phyloP scores from a whole-genome alignment of 2,113 vertebrate genomes.

The Agapornis roseicollis region DNA sequence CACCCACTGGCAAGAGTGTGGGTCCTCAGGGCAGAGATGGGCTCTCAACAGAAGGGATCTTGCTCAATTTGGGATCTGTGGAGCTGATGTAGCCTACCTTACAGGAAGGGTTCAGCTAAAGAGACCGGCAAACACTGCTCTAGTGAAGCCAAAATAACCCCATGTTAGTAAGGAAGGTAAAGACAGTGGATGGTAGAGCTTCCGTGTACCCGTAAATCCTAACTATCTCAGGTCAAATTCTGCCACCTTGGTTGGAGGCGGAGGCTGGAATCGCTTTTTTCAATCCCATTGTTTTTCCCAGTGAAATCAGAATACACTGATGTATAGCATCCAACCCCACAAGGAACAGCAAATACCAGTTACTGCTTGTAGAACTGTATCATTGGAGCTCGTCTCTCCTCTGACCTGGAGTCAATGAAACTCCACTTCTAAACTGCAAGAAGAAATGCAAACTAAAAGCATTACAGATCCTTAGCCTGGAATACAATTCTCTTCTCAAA shows the following conservation, averaged over 20 bases:
- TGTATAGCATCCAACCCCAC: background rate
- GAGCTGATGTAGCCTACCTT: rapidly evolving
- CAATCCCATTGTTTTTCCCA: background rate
- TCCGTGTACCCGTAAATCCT: background rate
- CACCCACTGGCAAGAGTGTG: background rate
- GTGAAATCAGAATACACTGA: background rate
- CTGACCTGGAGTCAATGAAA: background rate
- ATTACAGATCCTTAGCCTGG: background rate
- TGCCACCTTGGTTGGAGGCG: background rate
- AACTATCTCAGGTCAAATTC: background rate
- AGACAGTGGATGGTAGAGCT: background rate
- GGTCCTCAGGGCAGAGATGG: background rate
- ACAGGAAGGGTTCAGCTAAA: background rate
- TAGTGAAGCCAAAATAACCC: background rate
- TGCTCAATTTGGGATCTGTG: background rate
- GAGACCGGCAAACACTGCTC: background rate
- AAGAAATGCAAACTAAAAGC: slow-evolving; percentile 1
- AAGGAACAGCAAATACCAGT: background rate
- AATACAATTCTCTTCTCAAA: background rate
- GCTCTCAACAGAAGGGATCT: background rate
- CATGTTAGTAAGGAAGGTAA: background rate
- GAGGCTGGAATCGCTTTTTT: background rate
- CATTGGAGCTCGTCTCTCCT: background rate
- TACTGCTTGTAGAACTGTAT: background rate
- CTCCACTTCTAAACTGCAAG: background rate